Evolutionary conservation across 2,797 vertebrate genomes (phyloP).

Genomic region (Petrocephalus sullivani): DNA sequence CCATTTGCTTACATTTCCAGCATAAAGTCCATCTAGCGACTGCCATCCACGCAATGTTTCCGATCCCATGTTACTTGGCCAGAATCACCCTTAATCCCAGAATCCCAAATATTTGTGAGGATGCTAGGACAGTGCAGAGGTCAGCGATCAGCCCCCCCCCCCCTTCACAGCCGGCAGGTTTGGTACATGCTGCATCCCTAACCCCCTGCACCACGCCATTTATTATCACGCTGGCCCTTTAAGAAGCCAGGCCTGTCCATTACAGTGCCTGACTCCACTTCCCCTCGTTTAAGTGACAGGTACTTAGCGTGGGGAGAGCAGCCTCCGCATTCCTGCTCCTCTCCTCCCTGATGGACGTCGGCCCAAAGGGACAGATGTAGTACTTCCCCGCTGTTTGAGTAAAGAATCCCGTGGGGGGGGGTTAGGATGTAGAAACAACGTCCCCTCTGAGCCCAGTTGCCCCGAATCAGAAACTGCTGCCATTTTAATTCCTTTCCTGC

Average conservation of each 20-base stretch:
- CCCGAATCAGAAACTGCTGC: neutral
- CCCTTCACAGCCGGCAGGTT: neutral
- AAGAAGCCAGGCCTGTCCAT: neutral
- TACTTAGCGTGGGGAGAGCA: neutral
- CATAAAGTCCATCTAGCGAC: neutral
- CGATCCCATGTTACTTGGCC: neutral
- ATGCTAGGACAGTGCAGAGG: neutral
- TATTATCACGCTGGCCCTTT: neutral
- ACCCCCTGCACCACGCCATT: neutral
- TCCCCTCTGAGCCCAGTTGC: neutral
- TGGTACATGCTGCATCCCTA: neutral
- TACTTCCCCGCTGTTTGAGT: neutral
- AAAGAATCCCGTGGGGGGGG: neutral
- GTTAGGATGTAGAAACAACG: neutral
- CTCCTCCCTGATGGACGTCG: neutral
- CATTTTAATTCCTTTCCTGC: neutral
- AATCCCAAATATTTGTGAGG: constrained; percentile 2
- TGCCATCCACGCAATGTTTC: neutral
- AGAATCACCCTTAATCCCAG: neutral
- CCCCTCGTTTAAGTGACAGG: neutral
- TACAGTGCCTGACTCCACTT: neutral
- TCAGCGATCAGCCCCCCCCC: neutral
- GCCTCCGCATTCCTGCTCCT: neutral
- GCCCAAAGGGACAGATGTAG: neutral
- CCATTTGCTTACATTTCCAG: neutral